Evolutionary conservation across 2,113 vertebrate genomes (phyloP).

Genomic region (Epinephelus fuscoguttatus): DNA sequence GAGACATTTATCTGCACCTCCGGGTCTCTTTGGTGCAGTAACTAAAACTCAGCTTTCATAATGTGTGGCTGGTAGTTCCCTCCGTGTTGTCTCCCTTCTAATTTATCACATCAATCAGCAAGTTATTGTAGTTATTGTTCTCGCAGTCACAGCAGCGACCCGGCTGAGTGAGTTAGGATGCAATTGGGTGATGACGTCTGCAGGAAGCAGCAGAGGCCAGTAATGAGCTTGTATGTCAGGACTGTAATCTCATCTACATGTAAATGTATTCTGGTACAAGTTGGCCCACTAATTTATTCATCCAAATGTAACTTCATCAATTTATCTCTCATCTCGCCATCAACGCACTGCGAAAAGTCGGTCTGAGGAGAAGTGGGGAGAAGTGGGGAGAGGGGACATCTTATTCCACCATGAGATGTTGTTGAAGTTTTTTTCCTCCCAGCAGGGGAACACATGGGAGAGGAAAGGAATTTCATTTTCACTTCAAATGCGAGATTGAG

Average conservation of each 20-base stretch:
- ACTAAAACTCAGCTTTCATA: conserved; percentile 49
- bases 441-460: conserved; percentile 10
- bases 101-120: conserved; percentile 65
- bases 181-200: conserved; percentile 55
- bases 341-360: conserved; percentile 7
- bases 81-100: conserved; percentile 8
- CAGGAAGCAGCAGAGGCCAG: conserved; percentile 42
- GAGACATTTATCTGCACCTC: conserved; percentile 42
- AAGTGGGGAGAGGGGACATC: not conserved
- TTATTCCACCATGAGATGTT: not conserved
- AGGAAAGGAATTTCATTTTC: conserved; percentile 1
- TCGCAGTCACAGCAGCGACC: conserved; percentile 28
- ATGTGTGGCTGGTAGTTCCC: conserved; percentile 28
- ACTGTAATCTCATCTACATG: conserved; percentile 72
- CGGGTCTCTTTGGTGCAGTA: conserved; percentile 30
- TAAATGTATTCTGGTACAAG: conserved; percentile 73
- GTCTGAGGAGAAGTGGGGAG: not conserved
- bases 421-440: conserved; percentile 18
- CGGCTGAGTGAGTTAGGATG: conserved; percentile 55
- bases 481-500: conserved; percentile 51
- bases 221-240: conserved; percentile 71
- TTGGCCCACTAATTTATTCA: conserved; percentile 73
- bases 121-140: conserved; percentile 64
- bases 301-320: conserved; percentile 66
- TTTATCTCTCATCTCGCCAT: conserved; percentile 52